These are phyloP conservation scores for Hylaeus volcanicus DNA, from an alignment of 1,140 invertebrate species.

Conservation along the genomic window DNA sequence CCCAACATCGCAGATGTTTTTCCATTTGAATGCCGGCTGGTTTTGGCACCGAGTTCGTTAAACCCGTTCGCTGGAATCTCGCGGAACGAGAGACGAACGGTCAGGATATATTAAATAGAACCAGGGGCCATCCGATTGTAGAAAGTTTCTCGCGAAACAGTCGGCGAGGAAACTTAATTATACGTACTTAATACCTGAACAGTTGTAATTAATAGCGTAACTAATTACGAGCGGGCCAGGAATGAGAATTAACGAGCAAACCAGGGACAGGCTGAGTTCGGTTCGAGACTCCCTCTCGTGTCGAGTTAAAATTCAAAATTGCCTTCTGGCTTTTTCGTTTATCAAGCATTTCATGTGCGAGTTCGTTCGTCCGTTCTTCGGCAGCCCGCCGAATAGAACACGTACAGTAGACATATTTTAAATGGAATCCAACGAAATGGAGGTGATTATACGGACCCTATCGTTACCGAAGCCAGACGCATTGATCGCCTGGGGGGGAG, in stretches of 20 bases:
- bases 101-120: constrained; percentile 35
- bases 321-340: neutral
- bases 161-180: neutral
- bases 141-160: constrained; percentile 1
- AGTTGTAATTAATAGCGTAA: neutral
- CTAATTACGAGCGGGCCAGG: neutral
- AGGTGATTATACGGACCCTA: neutral
- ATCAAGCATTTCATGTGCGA: neutral
- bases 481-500: neutral
- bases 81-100: constrained; percentile 20
- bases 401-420: constrained; percentile 14
- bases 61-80: constrained; percentile 20
- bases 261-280: too few species aligned
- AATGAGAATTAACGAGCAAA: too few species aligned
- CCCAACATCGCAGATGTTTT: constrained; percentile 13
- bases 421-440: neutral
- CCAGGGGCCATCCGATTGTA: neutral
- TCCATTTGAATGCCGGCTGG: constrained; percentile 35
- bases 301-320: neutral
- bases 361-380: neutral
- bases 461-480: neutral
- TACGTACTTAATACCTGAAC: neutral
- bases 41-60: constrained; percentile 47
- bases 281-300: neutral
- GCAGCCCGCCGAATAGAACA: neutral